Percentiles rank a stretch among this genome's conserved stretches.
These are phyloP conservation scores for Alcis repandata DNA, from an alignment of 2,888 invertebrate genomes.

Conservation along the genomic window DNA sequence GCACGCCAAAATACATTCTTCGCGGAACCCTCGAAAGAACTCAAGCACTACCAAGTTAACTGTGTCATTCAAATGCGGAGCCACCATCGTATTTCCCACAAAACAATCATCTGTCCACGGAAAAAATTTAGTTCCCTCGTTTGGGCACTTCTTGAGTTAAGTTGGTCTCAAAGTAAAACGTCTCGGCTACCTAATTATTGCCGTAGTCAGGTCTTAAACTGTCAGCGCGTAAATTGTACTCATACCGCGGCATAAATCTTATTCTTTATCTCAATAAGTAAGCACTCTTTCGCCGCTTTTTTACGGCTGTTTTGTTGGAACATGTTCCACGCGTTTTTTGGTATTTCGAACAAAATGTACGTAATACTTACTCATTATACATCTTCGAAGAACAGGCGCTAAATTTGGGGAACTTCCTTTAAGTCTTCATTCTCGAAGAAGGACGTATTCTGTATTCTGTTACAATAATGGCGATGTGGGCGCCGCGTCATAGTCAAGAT, in stretches of 20 bases:
- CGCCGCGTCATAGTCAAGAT: too few relatives aligned
- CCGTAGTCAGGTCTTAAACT: constrained; percentile 5
- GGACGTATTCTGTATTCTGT: too few relatives aligned
- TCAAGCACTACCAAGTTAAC: too few relatives aligned
- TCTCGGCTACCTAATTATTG: constrained; percentile 13
- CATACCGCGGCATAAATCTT: constrained; percentile 15
- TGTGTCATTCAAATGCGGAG: too few relatives aligned
- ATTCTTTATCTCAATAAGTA: constrained; percentile 26
- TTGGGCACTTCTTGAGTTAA: not conserved
- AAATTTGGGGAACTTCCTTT: too few relatives aligned
- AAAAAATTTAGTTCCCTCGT: not conserved
- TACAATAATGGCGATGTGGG: too few relatives aligned
- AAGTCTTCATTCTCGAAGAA: too few relatives aligned
- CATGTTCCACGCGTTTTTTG: constrained; percentile 11
- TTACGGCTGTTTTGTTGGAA: constrained; percentile 24
- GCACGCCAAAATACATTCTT: too few relatives aligned
- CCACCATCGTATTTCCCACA: too few relatives aligned
- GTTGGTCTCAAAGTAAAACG: not conserved
- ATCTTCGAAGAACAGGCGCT: not conserved
- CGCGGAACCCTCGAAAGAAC: too few relatives aligned
- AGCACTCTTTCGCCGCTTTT: constrained; percentile 19
- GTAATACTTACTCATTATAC: not conserved
- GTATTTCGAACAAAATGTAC: constrained; percentile 7
- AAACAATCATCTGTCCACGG: too few relatives aligned
- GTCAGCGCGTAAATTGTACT: constrained; percentile 20